Evolutionary conservation across 2,113 vertebrate species (phyloP).

Genomic region (Cygnus atratus): DNA sequence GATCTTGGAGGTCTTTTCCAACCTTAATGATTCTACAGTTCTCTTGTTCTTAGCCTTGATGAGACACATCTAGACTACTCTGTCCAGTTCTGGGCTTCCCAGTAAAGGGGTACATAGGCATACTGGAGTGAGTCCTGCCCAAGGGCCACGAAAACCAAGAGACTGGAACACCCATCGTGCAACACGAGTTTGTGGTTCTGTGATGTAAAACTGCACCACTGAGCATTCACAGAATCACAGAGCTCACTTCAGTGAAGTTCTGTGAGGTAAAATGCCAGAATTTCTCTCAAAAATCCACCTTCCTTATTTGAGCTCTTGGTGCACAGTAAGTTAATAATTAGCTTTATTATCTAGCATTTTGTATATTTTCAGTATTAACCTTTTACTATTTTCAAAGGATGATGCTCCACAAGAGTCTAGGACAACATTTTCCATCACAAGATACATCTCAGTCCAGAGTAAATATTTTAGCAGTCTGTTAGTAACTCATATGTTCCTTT

Average conservation of each 20-base stretch:
- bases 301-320: not conserved
- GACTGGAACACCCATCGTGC: not conserved
- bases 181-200: not conserved
- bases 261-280: not conserved
- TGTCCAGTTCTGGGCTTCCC: not conserved
- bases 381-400: not conserved
- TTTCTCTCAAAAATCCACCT: not conserved
- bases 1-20: too few species aligned
- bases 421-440: not conserved
- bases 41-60: not conserved
- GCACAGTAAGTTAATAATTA: not conserved
- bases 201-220: not conserved
- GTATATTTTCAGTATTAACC: not conserved
- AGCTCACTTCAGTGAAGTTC: not conserved
- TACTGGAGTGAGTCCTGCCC: not conserved
- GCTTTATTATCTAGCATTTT: not conserved
- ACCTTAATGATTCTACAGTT: not conserved
- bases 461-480: not conserved
- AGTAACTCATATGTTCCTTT: not conserved
- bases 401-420: not conserved
- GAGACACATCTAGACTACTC: not conserved
- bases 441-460: not conserved
- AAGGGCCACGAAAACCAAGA: not conserved
- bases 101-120: not conserved
- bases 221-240: not conserved